phyloP scores from a whole-genome alignment of 2,113 vertebrate species.

The Pelobates fuscus region DNA sequence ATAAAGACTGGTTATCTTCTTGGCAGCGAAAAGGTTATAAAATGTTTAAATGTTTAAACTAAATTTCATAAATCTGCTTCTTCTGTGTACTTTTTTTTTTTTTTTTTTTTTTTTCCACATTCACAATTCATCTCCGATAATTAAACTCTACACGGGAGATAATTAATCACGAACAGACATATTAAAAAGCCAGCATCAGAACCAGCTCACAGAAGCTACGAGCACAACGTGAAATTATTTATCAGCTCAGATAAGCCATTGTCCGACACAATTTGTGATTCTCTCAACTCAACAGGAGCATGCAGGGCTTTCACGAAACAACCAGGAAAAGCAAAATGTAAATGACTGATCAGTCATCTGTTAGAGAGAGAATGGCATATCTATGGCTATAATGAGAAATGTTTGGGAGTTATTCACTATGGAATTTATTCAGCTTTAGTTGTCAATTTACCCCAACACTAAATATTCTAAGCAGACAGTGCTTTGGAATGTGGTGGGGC shows the following conservation, averaged over 20 bases:
- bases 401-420: too few relatives aligned
- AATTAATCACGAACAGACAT: constrained; percentile 37
- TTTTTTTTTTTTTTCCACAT: too few relatives aligned
- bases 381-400: too few relatives aligned
- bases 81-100: constrained; percentile 33
- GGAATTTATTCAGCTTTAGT: too few relatives aligned
- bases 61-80: constrained; percentile 4
- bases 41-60: too few relatives aligned
- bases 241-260: constrained; percentile 46
- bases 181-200: constrained; percentile 30
- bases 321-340: background rate
- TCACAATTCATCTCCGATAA: constrained; percentile 46
- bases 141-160: constrained; percentile 47
- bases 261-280: constrained; percentile 33
- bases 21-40: too few relatives aligned
- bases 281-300: background rate
- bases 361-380: too few relatives aligned
- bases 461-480: too few relatives aligned
- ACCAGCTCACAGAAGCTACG: constrained; percentile 42
- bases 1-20: too few relatives aligned
- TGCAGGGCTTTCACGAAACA: rapidly evolving
- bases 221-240: constrained; percentile 48
- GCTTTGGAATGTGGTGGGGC: too few relatives aligned
- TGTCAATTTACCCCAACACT: too few relatives aligned
- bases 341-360: too few relatives aligned